phyloP scores from a whole-genome alignment of 1,140 invertebrate species.

The Trialeurodes vaporariorum region DNA sequence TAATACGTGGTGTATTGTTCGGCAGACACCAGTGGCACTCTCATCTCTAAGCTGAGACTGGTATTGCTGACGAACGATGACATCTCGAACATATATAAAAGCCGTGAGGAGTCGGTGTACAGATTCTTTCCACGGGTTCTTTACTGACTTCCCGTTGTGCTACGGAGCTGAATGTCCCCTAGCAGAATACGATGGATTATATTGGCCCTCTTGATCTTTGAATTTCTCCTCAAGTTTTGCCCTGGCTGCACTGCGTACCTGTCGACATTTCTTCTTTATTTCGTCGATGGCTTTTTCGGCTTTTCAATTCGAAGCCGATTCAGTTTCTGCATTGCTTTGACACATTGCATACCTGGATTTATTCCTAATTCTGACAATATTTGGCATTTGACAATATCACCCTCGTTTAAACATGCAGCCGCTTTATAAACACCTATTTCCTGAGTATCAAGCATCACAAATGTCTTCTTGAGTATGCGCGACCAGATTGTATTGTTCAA shows the following conservation, averaged over 20 bases:
- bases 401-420: constrained; percentile 8
- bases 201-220: neutral
- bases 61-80: too few species aligned
- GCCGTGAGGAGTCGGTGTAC: too few species aligned
- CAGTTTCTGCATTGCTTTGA: neutral
- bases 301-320: neutral
- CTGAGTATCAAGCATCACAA: constrained; percentile 16
- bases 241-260: neutral
- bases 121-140: too few species aligned
- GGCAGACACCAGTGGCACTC: too few species aligned
- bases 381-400: neutral
- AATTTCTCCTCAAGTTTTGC: neutral
- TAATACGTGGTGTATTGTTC: too few species aligned
- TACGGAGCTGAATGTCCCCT: too few species aligned
- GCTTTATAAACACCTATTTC: constrained; percentile 15
- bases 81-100: too few species aligned
- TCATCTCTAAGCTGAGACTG: too few species aligned
- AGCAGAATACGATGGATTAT: too few species aligned
- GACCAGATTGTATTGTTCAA: constrained; percentile 20
- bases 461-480: constrained; percentile 18
- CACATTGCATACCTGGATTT: neutral
- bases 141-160: too few species aligned
- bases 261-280: neutral
- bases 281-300: neutral
- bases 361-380: neutral